Evolutionary conservation across 2,888 invertebrate species (phyloP), one percentile per base, ranked within the genome.

Genomic region (Acholoe squamosa): DNA sequence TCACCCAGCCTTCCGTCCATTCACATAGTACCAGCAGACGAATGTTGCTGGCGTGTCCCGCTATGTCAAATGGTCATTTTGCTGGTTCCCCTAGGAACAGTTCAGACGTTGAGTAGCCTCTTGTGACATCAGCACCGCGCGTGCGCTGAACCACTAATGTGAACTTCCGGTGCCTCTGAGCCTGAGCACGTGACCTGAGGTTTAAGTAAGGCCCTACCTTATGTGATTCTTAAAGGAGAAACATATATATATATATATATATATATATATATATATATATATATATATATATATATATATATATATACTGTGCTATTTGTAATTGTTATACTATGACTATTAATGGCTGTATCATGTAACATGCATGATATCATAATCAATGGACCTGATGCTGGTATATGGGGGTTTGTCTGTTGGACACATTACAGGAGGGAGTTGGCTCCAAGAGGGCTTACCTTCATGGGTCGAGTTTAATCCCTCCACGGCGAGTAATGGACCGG

Each of bases 101-200:
- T 34, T 43, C 43, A 80, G 43, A 43, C 33, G 33, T 5, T 43
- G 80, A 80, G 34, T 33, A 34, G 14, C 43, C 80, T 34, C 16
- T 43, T 16, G 80, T 34, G 80, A 19, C 43, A 34, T 22, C 80
- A 16, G 22, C 33, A 7, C 16, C 3, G 80, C 80, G 80, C 80
- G 80, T 80, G 33, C 80, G 80, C 80, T 34, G 43, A 80, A 80
- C 16, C 80, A 43, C n/a, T 43, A 80, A 80, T 80, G 80, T 22
- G 80, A 25, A 76, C 76, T 31, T 76, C 25, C 76, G 76, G 76
- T 76, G 25, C 16, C 76, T 12, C 22, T 34, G 34, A n/a, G 43
- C 19, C 80, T 16, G 80, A 16, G 3, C 43, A 43, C 80, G 80
- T 80, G 80, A 80, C 80, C 22, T 16, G 80, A 19, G 22, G 33